phyloP scores from a whole-genome alignment of 1,140 invertebrate genomes.

The Heliothis subflexa region DNA sequence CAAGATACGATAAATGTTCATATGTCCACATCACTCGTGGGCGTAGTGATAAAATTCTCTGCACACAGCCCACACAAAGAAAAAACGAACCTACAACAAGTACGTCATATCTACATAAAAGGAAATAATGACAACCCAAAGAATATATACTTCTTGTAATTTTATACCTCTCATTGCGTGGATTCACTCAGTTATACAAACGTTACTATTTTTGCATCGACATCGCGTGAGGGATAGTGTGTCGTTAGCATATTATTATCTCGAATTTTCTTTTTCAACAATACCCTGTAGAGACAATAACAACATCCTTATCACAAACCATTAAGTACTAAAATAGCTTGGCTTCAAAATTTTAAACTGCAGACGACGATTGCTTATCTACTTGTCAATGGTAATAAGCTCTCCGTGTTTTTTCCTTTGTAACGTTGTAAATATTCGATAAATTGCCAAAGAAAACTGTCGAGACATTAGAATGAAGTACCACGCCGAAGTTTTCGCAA shows the following conservation, averaged over 20 bases:
- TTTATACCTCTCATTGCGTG: slow-evolving; percentile 70
- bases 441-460: slow-evolving; percentile 30
- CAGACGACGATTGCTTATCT: neutral
- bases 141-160: slow-evolving; percentile 50
- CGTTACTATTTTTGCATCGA: slow-evolving; percentile 52
- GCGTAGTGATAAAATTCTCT: neutral
- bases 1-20: neutral
- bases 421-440: slow-evolving; percentile 39
- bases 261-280: slow-evolving; percentile 29
- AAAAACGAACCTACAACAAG: neutral
- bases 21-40: neutral
- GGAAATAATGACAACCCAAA: slow-evolving; percentile 17
- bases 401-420: slow-evolving; percentile 35
- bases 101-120: slow-evolving; percentile 17
- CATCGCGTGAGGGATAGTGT: slow-evolving; percentile 64
- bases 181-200: slow-evolving; percentile 59
- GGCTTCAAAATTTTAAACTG: neutral
- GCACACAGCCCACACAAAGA: slow-evolving; percentile 12
- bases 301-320: slow-evolving; percentile 11
- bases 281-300: neutral
- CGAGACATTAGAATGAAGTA: slow-evolving; percentile 27
- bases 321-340: neutral
- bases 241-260: slow-evolving; percentile 62
- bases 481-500: neutral
- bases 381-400: slow-evolving; percentile 46